A percentile compares a stretch with the other conserved stretches of the same genome.
phyloP scores from a whole-genome alignment of 2,888 invertebrate genomes.

The Cephus rjabovi region DNA sequence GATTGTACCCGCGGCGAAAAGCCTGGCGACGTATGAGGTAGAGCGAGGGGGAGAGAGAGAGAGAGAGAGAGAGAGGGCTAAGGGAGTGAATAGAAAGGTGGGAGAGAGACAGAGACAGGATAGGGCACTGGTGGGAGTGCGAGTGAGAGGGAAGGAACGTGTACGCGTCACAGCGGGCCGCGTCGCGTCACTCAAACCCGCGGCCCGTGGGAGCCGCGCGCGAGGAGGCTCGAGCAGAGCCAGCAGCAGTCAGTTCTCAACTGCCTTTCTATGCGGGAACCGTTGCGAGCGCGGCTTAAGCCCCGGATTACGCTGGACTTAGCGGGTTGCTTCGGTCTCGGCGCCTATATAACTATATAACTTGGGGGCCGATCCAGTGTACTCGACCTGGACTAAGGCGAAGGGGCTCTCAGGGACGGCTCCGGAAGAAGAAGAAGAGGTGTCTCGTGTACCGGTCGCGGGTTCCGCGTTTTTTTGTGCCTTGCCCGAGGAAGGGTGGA shows the following conservation, averaged over 20 bases:
- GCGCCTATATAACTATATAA: no score
- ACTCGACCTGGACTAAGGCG: constrained; percentile 17
- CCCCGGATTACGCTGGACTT: constrained; percentile 56
- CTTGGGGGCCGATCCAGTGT: constrained; percentile 3
- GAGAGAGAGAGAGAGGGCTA: background rate
- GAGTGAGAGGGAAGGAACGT: constrained; percentile 36
- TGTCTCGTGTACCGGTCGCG: no score
- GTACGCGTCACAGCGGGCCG: constrained; percentile 61
- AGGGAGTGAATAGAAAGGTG: constrained; percentile 10
- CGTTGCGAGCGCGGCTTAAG: constrained; percentile 54
- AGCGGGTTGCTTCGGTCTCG: constrained; percentile 43
- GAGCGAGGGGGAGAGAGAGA: background rate
- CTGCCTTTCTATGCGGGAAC: constrained; percentile 63
- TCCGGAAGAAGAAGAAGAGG: no score
- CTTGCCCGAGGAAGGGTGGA: no score
- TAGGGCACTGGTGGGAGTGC: background rate
- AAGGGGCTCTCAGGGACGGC: no score
- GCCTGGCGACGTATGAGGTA: background rate
- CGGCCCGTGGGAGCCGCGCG: constrained; percentile 34
- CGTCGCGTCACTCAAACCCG: constrained; percentile 62
- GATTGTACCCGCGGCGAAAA: background rate
- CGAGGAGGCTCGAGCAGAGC: constrained; percentile 33
- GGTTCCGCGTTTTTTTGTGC: no score
- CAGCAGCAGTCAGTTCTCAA: constrained; percentile 62
- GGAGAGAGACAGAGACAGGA: constrained; percentile 24